A percentile compares a stretch with the other conserved stretches of the same genome.
Conservation (phyloP, 2,113 vertebrate genomes). For the Natator depressus region DNA sequence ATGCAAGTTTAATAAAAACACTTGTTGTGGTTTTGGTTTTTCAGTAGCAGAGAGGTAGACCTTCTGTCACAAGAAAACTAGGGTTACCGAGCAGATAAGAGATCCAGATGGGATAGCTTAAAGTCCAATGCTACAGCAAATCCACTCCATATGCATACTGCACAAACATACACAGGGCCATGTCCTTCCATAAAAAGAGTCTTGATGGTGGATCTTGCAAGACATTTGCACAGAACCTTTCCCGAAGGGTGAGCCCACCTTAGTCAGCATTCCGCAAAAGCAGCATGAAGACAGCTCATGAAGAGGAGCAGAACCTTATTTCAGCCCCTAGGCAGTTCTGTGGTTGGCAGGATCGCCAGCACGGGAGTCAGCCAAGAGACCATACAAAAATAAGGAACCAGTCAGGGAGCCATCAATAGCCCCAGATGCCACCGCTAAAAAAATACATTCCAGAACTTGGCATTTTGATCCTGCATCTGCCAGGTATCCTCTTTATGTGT, state of each 20-base stretch:
- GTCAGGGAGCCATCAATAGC: not conserved
- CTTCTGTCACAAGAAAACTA: conserved; percentile 56
- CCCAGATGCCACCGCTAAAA: not conserved
- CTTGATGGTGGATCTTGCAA: not conserved
- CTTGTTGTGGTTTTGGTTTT: conserved; percentile 63
- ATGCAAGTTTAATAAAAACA: conserved; percentile 71
- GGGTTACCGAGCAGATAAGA: conserved; percentile 30
- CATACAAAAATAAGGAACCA: accelerated
- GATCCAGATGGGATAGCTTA: conserved; percentile 59
- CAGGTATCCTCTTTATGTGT: accelerated
- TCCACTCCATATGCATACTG: not conserved
- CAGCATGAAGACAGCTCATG: not conserved
- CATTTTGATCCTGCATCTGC: not conserved
- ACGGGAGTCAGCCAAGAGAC: not conserved
- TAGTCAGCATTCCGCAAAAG: not conserved
- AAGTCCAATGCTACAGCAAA: not conserved
- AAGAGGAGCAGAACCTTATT: accelerated
- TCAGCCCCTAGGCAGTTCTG: not conserved
- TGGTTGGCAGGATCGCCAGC: accelerated
- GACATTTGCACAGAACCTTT: not conserved
- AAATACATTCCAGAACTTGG: not conserved
- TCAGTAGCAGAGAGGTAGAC: conserved; percentile 41
- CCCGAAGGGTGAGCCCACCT: not conserved
- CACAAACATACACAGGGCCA: not conserved
- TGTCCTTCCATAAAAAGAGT: not conserved